Evolutionary conservation across 2,888 invertebrate species (phyloP).

Genomic region (Antheraea assamensis): DNA sequence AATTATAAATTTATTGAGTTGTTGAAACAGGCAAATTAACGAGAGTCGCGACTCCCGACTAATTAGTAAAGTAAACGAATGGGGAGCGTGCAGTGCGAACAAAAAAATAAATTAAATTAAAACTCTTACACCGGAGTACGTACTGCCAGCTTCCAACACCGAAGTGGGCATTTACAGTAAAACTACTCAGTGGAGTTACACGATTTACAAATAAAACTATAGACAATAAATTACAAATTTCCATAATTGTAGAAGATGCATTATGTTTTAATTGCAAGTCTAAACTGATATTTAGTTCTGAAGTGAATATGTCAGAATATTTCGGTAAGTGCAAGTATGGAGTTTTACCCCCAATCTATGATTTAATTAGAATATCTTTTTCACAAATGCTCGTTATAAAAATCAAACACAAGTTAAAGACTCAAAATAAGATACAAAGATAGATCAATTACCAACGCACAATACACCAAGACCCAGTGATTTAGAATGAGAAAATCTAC

Average conservation of each 20-base stretch:
- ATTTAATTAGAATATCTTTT: no score
- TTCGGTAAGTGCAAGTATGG: no score
- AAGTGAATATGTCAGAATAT: no score
- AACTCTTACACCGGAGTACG: conserved; percentile 18
- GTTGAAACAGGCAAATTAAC: conserved; percentile 33
- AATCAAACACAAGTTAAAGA: no score
- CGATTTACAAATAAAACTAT: neutral
- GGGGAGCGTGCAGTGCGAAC: conserved; percentile 23
- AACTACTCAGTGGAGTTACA: neutral
- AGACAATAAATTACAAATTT: neutral
- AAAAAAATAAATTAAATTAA: conserved; percentile 35
- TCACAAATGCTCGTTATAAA: no score
- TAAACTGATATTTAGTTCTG: no score
- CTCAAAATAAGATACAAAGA: no score
- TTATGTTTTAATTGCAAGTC: neutral
- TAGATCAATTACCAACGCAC: no score
- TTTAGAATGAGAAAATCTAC: no score
- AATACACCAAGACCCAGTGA: no score
- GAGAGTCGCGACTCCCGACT: conserved; percentile 25
- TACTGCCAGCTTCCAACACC: neutral
- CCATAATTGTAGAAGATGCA: neutral
- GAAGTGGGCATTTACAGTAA: neutral
- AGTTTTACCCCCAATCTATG: no score
- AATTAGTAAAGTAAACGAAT: conserved; percentile 35
- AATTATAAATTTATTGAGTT: conserved; percentile 36